Evolutionary conservation across 2,113 vertebrate species (phyloP).

Genomic region (Poicephalus gulielmi): DNA sequence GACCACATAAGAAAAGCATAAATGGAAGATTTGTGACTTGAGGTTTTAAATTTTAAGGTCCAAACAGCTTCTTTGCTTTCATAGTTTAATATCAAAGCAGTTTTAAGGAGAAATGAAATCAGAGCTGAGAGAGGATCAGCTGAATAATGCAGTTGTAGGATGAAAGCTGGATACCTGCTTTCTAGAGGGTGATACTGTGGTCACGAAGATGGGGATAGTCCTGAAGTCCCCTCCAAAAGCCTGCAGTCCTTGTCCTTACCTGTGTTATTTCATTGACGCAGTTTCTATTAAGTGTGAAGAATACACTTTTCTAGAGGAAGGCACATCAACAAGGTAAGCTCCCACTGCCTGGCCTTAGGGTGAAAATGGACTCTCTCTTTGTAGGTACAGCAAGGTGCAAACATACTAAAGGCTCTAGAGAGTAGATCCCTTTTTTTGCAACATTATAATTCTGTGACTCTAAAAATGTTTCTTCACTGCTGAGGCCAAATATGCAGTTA

Average conservation of each 20-base stretch:
- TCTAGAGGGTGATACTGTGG: neutral
- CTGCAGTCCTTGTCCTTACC: neutral
- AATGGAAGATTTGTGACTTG: conserved; percentile 27
- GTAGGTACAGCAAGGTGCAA: neutral
- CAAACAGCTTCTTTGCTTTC: neutral
- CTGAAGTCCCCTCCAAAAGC: neutral
- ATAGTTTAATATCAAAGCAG: neutral
- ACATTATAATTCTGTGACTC: neutral
- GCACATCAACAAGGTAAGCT: rapidly evolving
- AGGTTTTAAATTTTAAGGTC: conserved; percentile 4
- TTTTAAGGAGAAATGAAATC: neutral
- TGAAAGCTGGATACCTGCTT: neutral
- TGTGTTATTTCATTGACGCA: neutral
- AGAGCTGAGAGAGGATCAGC: neutral
- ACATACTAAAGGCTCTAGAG: neutral
- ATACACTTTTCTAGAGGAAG: neutral
- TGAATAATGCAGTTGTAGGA: neutral
- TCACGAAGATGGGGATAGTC: neutral
- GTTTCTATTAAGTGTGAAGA: neutral
- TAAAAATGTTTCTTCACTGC: neutral
- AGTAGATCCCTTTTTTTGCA: neutral
- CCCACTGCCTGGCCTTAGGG: neutral
- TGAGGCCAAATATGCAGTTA: neutral
- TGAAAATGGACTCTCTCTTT: neutral
- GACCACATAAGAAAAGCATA: conserved; percentile 45